Evolutionary conservation across 2,797 vertebrate species (phyloP), one percentile per base, ranked within the genome.

Genomic region (Neostethus bicornis): DNA sequence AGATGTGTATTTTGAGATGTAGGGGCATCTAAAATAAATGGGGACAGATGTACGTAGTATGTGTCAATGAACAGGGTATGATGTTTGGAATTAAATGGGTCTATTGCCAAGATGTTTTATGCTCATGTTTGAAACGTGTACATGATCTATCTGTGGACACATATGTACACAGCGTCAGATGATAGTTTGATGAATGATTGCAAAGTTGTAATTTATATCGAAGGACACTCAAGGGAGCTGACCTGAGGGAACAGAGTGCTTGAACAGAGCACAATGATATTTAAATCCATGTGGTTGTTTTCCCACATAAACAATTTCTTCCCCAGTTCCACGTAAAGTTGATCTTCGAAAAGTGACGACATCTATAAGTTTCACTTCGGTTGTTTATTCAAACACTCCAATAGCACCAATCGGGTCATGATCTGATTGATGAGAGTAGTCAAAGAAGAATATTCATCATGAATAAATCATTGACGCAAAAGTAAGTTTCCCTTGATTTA

Each of bases 381-480:
- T 24, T n/a, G 21, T 37, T 61, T 51, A 53, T 65, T 68, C 12
- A 63, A 66, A 66, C n/a, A 26, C 10, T 19, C 63, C 35, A 49
- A 23, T 28, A 44, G 50, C 66, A 42, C 19, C 24, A n/a, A 4
- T 19, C 7, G 20, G 20, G 53, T 74, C 44, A 32, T 62, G 70
- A 66, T 16, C 19, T 74, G 84, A 80, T 66, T 70, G 66, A 88
- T 78, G 66, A 42, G 23, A 52, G 47, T 65, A 73, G 73, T 45
- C 47, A 17, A 52, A 37, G 61, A 21, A 19, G 17, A 70, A 73
- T 61, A 85, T 80, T 63, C 42, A 75, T 80, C 67, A 72, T 52
- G 70, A 84, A 83, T 86, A 66, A 84, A 84, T 77, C 77, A 77
- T 50, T 57, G 35, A 73, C 65, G 61, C 56, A 61, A 75, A 70